Evolutionary conservation across 2,797 vertebrate genomes (phyloP).

Genomic region (Euphonia xanthogaster): DNA sequence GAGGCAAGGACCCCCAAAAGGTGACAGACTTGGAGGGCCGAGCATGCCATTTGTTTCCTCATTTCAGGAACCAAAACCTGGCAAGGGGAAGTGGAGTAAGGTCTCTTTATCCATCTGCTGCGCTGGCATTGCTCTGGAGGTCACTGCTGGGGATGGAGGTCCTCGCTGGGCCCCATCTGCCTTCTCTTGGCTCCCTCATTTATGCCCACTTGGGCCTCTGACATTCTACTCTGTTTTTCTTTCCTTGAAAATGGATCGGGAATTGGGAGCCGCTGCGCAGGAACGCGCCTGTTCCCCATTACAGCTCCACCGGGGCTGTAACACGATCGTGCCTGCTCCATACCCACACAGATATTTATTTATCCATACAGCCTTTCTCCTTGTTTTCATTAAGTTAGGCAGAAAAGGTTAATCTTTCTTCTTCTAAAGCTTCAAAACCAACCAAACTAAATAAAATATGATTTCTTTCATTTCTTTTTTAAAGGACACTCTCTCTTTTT

Average conservation of each 20-base stretch:
- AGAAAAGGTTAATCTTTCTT: constrained; percentile 68
- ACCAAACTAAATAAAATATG: constrained; percentile 50
- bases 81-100: not conserved
- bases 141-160: not conserved
- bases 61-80: constrained; percentile 27
- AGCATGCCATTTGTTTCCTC: constrained; percentile 43
- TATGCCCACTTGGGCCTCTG: constrained; percentile 59
- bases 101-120: constrained; percentile 42
- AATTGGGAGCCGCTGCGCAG: constrained; percentile 68
- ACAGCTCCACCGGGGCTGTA: constrained; percentile 77
- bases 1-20: not conserved
- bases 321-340: constrained; percentile 70
- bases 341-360: constrained; percentile 74
- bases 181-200: not conserved
- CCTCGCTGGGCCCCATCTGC: constrained; percentile 28
- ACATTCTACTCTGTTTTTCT: constrained; percentile 75
- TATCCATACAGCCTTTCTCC: constrained; percentile 67
- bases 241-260: constrained; percentile 77
- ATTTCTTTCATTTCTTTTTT: constrained; percentile 61
- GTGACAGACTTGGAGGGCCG: not conserved
- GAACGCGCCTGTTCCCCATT: constrained; percentile 80
- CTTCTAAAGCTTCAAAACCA: constrained; percentile 66
- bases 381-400: constrained; percentile 70
- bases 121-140: not conserved
- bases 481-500: constrained; percentile 15